These are phyloP conservation scores for Phataginus tetradactyla DNA, from an alignment of 2,797 vertebrate species.

Conservation along the genomic window DNA sequence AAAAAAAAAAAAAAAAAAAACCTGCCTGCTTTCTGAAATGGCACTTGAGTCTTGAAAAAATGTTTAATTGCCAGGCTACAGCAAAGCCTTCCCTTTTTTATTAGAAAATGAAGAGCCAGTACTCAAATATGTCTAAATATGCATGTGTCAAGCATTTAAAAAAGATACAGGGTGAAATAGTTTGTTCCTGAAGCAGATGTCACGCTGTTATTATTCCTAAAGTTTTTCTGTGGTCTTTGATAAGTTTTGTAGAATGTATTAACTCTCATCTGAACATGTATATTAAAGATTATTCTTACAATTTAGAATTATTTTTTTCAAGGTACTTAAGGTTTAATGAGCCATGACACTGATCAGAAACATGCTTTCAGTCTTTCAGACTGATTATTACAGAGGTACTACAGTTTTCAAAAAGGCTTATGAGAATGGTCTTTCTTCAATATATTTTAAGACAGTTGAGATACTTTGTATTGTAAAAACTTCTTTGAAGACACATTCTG, in stretches of 20 bases:
- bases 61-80: not conserved
- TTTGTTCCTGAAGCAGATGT: not conserved
- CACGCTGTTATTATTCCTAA: not conserved
- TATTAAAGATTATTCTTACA: not conserved
- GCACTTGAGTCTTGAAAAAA: not conserved
- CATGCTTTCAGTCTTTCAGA: not conserved
- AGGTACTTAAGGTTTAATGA: not conserved
- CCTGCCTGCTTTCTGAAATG: not conserved
- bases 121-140: not conserved
- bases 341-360: not conserved
- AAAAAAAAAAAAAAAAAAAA: not conserved
- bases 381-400: not conserved
- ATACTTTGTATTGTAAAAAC: not conserved
- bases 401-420: not conserved
- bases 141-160: not conserved
- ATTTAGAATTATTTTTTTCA: not conserved
- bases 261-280: not conserved
- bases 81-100: not conserved
- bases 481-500: not conserved
- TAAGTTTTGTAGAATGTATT: not conserved
- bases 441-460: not conserved
- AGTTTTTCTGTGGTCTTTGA: not conserved
- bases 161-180: not conserved
- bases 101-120: not conserved
- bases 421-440: not conserved